A percentile compares a stretch with the other conserved stretches of the same genome.
Conservation (phyloP, 2,113 vertebrate genomes). For the Pontoporia blainvillei region DNA sequence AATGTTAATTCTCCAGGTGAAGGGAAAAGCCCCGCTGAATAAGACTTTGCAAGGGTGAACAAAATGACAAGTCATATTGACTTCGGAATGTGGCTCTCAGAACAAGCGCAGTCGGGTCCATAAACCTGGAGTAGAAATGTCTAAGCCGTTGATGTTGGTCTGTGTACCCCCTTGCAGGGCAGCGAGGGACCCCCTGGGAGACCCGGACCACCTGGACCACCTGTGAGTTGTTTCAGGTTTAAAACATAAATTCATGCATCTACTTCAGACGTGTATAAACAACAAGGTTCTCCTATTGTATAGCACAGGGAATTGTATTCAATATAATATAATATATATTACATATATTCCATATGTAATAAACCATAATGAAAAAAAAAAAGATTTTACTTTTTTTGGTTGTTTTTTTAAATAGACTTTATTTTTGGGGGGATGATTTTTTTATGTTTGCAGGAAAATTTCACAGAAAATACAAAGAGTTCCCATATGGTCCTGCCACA, state of each 20-base stretch:
- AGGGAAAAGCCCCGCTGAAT: neutral
- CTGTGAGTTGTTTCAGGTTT: slow-evolving; percentile 78
- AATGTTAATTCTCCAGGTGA: neutral
- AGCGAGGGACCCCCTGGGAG: slow-evolving; percentile 89
- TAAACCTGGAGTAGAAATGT: neutral
- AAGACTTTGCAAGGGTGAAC: neutral
- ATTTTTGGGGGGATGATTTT: neutral
- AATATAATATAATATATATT: no score
- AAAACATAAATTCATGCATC: neutral
- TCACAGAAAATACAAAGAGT: neutral
- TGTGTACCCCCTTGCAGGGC: slow-evolving; percentile 84
- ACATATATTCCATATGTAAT: neutral
- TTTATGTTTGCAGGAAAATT: neutral
- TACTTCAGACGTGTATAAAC: neutral
- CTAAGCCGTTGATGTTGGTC: neutral
- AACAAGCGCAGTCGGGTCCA: neutral
- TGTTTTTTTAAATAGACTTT: neutral
- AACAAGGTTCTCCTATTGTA: neutral
- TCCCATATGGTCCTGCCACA: neutral
- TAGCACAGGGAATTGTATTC: neutral
- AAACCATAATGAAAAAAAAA: neutral
- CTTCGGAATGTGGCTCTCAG: neutral
- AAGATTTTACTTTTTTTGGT: no score
- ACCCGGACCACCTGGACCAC: slow-evolving; percentile 88
- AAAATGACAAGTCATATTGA: neutral